Evolutionary conservation across 1,140 invertebrate species (phyloP).

Genomic region (Pteromalus puparum): DNA sequence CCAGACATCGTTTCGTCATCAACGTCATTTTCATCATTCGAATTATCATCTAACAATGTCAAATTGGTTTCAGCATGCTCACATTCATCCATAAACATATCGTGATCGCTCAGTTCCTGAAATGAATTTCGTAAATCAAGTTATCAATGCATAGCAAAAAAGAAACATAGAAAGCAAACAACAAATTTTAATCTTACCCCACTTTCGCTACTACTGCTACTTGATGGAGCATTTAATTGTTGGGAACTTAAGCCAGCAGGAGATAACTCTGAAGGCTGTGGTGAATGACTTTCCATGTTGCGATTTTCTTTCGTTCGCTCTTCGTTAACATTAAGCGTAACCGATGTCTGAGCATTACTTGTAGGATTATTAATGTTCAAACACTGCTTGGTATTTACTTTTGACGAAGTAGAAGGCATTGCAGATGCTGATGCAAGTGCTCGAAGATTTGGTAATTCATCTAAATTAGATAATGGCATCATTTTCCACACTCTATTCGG

Average conservation of each 20-base stretch:
- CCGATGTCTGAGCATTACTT: conserved; percentile 51
- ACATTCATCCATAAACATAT: conserved; percentile 78
- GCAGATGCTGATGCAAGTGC: conserved; percentile 60
- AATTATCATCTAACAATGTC: conserved; percentile 76
- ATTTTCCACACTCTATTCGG: conserved; percentile 59
- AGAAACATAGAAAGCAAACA: conserved; percentile 47
- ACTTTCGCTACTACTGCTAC: conserved; percentile 74
- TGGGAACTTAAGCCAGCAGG: conserved; percentile 64
- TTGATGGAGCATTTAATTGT: conserved; percentile 67
- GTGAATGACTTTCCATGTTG: conserved; percentile 53
- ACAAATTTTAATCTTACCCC: conserved; percentile 61
- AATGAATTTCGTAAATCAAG: conserved; percentile 29
- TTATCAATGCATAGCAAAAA: neutral
- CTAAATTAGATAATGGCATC: conserved; percentile 62
- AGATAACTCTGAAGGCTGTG: conserved; percentile 62
- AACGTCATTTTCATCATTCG: conserved; percentile 87
- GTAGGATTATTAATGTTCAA: conserved; percentile 52
- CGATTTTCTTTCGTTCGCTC: conserved; percentile 58
- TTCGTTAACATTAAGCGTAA: conserved; percentile 53
- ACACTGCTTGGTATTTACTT: conserved; percentile 60
- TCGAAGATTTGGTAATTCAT: conserved; percentile 60
- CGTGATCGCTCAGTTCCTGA: conserved; percentile 83
- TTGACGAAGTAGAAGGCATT: conserved; percentile 60
- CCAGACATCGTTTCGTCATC: conserved; percentile 91
- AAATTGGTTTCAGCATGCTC: conserved; percentile 71